Evolutionary conservation across 2,113 vertebrate species (phyloP).

Genomic region (Ifrita kowaldi): DNA sequence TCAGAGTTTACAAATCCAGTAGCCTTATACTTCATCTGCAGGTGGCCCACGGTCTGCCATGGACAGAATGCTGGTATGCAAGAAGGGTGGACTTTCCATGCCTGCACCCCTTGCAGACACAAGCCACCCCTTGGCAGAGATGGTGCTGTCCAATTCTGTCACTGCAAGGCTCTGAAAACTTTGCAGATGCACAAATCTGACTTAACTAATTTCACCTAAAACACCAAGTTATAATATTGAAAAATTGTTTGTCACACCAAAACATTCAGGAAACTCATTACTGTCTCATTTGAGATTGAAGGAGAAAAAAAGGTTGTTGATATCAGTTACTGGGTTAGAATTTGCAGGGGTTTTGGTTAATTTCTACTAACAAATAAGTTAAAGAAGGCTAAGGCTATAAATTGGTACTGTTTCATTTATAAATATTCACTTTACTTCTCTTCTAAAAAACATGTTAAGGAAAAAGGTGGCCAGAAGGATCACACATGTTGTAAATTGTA

Average conservation of each 20-base stretch:
- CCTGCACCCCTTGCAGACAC: neutral
- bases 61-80: neutral
- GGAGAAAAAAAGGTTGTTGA: neutral
- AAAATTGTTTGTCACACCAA: conserved; percentile 12
- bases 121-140: neutral
- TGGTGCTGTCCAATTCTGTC: neutral
- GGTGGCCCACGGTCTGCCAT: neutral
- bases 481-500: neutral
- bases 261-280: neutral
- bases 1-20: neutral
- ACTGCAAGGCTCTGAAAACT: conserved; percentile 2
- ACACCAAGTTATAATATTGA: neutral
- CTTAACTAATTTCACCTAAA: conserved; percentile 8
- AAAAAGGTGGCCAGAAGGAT: conserved; percentile 27
- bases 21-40: neutral
- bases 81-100: neutral
- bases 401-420: conserved; percentile 33
- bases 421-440: conserved; percentile 33
- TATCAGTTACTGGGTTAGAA: neutral
- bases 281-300: neutral
- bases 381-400: conserved; percentile 49
- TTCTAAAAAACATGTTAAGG: conserved; percentile 10
- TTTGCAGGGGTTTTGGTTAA: neutral
- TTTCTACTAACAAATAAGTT: conserved; percentile 26
- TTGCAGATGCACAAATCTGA: neutral